Evolutionary conservation across 2,888 invertebrate species (phyloP).

Genomic region (Carterocephalus palaemon): DNA sequence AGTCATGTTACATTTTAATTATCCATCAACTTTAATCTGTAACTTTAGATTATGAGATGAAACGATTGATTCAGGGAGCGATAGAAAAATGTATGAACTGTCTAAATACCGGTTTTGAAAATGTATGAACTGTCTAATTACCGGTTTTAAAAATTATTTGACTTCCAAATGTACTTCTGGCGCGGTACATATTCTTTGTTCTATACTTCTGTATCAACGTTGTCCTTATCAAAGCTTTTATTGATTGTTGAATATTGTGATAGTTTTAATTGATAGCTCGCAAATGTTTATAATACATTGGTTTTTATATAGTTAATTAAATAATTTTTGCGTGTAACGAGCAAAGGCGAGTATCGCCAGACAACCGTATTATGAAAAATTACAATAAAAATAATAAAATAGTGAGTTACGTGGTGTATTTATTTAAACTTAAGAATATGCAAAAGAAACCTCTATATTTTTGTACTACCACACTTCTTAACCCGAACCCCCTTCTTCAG

Average conservation of each 20-base stretch:
- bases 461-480: neutral
- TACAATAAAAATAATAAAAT: slow-evolving; percentile 78
- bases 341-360: slow-evolving; percentile 52
- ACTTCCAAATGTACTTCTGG: slow-evolving; percentile 12
- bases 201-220: slow-evolving; percentile 44
- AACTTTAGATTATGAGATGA: too few species aligned
- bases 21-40: too few species aligned
- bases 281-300: slow-evolving; percentile 22
- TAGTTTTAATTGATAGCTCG: slow-evolving; percentile 28
- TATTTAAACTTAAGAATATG: slow-evolving; percentile 6
- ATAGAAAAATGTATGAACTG: too few species aligned
- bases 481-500: too few species aligned
- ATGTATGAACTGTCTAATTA: too few species aligned
- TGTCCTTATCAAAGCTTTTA: slow-evolving; percentile 68
- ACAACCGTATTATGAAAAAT: slow-evolving; percentile 74
- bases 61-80: too few species aligned
- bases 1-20: too few species aligned
- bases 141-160: neutral
- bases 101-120: too few species aligned
- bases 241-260: slow-evolving; percentile 61
- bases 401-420: slow-evolving; percentile 54
- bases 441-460: neutral
- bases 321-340: slow-evolving; percentile 48
- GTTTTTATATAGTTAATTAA: slow-evolving; percentile 38
- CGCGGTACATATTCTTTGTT: slow-evolving; percentile 9